Base-by-base conservation (phyloP, 2,113 vertebrate genomes). In the Phasianus colchicus region DNA sequence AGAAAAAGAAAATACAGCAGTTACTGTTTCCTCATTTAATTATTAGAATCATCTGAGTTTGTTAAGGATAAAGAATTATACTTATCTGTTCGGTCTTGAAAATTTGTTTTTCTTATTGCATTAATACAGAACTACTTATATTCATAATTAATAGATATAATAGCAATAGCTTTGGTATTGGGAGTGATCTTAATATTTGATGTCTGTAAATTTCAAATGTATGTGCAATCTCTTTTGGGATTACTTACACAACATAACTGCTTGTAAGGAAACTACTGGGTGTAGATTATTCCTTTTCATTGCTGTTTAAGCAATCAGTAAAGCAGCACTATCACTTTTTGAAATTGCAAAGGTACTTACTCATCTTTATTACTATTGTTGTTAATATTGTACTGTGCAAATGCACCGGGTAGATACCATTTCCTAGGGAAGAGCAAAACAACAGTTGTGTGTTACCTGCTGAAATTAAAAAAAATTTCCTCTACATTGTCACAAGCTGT, bases 341-440 rank as follows among this genome's bases (percentile, higher is more conserved):
- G 61, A 92, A 96, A 90, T 38, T 60, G 18, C n/a, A 83, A 89
- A 86, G 21, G 89, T 98, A 98, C 98, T 99, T 98, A 99, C 95
- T 98, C 98, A 0, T 98, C 98, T 64, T 99, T 99, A 96, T 99
- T 99, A 97, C 99, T 99, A 94, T 98, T 99, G 97, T 99, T 99
- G 96, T 99, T 99, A 92, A 97, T 63, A 65, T 99, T 99, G 89
- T 98, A 98, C 72, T 95, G 76, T 85, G 95, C 93, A 91, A 97
- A 97, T 6, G 96, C n/a, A 84, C 94, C 96, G 5, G 97, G 58
- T 92, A 96, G 78, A 79, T 96, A 70, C 5, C 70, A 75, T 52
- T 94, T 86, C 96, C 98, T 99, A 91, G 24, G 78, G 96, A 97
- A 97, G 36, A 94, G 80, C 73, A 93, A 96, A 95, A 70, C 21